phyloP scores from a whole-genome alignment of 1,140 invertebrate genomes.

The Dufourea novaeangliae region DNA sequence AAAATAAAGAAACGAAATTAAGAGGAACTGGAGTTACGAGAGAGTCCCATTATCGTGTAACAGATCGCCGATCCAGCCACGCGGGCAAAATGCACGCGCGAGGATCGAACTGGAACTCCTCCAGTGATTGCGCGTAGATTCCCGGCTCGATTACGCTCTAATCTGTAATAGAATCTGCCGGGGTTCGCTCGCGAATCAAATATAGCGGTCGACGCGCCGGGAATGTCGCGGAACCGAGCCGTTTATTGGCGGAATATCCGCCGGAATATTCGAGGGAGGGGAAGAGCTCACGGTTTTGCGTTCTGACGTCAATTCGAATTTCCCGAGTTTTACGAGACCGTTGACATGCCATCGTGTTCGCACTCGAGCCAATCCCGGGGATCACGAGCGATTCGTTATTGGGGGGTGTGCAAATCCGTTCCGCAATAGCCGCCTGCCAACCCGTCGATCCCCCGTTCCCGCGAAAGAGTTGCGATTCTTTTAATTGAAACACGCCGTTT shows the following conservation, averaged over 20 bases:
- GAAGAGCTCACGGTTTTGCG: slow-evolving; percentile 16
- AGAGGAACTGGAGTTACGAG: neutral
- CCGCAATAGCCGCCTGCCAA: neutral
- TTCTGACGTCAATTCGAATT: slow-evolving; percentile 53
- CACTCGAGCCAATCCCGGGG: slow-evolving; percentile 11
- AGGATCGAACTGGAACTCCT: slow-evolving; percentile 15
- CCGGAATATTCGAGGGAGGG: neutral
- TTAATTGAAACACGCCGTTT: neutral
- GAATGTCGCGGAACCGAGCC: slow-evolving; percentile 12
- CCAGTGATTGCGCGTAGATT: slow-evolving; percentile 61
- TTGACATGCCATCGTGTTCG: slow-evolving; percentile 10
- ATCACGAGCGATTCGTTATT: slow-evolving; percentile 42
- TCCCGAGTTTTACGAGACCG: slow-evolving; percentile 55
- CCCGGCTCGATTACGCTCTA: slow-evolving; percentile 56
- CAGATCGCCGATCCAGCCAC: slow-evolving; percentile 22
- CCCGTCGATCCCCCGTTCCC: neutral
- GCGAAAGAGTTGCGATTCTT: neutral
- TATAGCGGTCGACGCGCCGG: slow-evolving; percentile 33
- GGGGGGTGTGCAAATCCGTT: neutral
- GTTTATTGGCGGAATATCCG: slow-evolving; percentile 50
- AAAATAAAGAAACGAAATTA: neutral
- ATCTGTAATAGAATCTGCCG: slow-evolving; percentile 75
- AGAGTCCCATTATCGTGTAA: slow-evolving; percentile 22
- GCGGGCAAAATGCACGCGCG: slow-evolving; percentile 15
- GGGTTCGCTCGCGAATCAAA: slow-evolving; percentile 47